phyloP scores from a whole-genome alignment of 1,140 invertebrate genomes.

The Neodiprion lecontei region DNA sequence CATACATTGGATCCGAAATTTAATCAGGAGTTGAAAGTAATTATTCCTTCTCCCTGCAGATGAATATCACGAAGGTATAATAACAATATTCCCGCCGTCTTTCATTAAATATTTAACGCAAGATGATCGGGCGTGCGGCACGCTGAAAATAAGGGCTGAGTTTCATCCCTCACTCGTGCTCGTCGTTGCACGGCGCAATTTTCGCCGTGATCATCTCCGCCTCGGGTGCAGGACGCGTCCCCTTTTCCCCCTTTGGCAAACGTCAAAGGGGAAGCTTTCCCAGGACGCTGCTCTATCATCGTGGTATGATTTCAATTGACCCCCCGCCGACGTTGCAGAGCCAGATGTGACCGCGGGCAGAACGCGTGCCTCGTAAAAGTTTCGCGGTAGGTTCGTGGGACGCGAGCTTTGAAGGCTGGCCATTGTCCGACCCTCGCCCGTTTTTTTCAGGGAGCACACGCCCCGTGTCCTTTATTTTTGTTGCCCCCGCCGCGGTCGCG shows the following conservation, averaged over 20 bases:
- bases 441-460: too few species aligned
- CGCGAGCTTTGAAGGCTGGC: too few species aligned
- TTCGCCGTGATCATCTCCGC: background rate
- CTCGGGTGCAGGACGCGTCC: background rate
- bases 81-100: too few species aligned
- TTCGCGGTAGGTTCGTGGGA: too few species aligned
- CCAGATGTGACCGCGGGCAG: background rate
- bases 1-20: too few species aligned
- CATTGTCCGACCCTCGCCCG: too few species aligned
- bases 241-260: background rate
- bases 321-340: background rate
- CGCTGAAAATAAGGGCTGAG: too few species aligned
- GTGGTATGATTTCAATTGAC: constrained; percentile 1
- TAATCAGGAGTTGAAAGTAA: too few species aligned
- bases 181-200: background rate
- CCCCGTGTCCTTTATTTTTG: too few species aligned
- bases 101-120: background rate
- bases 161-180: too few species aligned
- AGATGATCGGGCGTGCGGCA: background rate
- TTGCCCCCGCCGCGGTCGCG: background rate
- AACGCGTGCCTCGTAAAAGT: background rate
- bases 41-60: too few species aligned
- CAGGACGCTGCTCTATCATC: background rate
- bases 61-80: too few species aligned
- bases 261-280: background rate